phyloP scores from a whole-genome alignment of 2,888 invertebrate species.

The Coremacera marginata region DNA sequence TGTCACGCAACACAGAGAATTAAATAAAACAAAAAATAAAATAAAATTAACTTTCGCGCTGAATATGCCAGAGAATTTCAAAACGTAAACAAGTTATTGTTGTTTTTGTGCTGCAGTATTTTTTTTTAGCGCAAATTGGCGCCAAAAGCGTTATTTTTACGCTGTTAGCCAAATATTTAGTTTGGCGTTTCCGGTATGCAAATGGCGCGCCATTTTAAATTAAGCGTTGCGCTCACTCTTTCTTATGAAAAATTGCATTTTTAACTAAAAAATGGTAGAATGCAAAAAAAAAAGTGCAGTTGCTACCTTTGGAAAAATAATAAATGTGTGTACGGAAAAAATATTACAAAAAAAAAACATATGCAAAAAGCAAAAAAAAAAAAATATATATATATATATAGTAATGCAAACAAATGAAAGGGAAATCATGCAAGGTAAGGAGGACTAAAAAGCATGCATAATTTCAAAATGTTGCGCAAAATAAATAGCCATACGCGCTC shows the following conservation, averaged over 20 bases:
- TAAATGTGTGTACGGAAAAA: neutral
- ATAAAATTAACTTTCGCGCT: too few species aligned
- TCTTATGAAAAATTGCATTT: too few species aligned
- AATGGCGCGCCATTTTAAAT: neutral
- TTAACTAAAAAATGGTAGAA: too few species aligned
- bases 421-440: conserved; percentile 12
- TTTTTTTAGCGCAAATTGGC: neutral
- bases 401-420: conserved; percentile 5
- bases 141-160: conserved; percentile 5
- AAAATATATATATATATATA: neutral
- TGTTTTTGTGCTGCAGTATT: neutral
- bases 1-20: too few species aligned
- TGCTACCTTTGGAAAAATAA: neutral
- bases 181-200: neutral
- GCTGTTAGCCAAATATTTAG: neutral
- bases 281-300: neutral
- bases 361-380: neutral
- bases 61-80: neutral
- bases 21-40: too few species aligned
- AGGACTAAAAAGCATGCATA: neutral
- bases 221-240: too few species aligned
- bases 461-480: neutral
- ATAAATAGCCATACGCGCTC: neutral
- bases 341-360: neutral
- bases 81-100: neutral